A percentile compares a stretch with the other conserved stretches of the same genome.
Evolutionary conservation across 2,888 invertebrate species (phyloP).

Genomic region (Pachymerium ferrugineum): DNA sequence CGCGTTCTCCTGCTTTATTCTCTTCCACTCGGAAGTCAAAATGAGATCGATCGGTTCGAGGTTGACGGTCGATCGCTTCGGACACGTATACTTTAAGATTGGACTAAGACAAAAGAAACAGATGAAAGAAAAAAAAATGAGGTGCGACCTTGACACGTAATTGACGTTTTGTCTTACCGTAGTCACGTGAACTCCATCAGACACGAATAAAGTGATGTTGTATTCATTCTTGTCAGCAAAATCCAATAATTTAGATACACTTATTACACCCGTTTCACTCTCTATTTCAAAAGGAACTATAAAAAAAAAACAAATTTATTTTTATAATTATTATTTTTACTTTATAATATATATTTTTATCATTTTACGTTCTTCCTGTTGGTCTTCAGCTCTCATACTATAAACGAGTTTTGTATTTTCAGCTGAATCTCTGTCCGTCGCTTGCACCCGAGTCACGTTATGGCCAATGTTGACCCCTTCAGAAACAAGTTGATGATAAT

Average conservation of each 20-base stretch:
- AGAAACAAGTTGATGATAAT: constrained; percentile 34
- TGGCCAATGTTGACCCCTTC: constrained; percentile 35
- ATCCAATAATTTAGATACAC: constrained; percentile 53
- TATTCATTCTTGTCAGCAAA: constrained; percentile 41
- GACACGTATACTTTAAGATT: constrained; percentile 40
- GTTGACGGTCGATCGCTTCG: constrained; percentile 42
- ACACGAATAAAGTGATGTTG: constrained; percentile 40
- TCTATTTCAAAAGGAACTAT: constrained; percentile 87
- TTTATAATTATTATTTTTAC: too few species aligned
- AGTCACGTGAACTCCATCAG: constrained; percentile 41
- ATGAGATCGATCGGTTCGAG: constrained; percentile 39
- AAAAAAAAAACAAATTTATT: constrained; percentile 41
- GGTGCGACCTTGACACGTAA: neutral
- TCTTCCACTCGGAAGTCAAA: constrained; percentile 41
- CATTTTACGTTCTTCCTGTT: neutral
- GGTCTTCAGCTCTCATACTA: constrained; percentile 8
- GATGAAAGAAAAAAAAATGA: neutral
- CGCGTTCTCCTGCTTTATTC: constrained; percentile 40
- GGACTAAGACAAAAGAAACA: constrained; percentile 36
- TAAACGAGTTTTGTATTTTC: constrained; percentile 41
- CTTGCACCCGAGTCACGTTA: constrained; percentile 38
- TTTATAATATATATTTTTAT: too few species aligned
- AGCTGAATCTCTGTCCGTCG: constrained; percentile 41
- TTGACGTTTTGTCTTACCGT: constrained; percentile 35
- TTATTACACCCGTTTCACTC: constrained; percentile 78